Base-by-base conservation (phyloP, 2,797 vertebrate species). In the Perodicticus potto region DNA sequence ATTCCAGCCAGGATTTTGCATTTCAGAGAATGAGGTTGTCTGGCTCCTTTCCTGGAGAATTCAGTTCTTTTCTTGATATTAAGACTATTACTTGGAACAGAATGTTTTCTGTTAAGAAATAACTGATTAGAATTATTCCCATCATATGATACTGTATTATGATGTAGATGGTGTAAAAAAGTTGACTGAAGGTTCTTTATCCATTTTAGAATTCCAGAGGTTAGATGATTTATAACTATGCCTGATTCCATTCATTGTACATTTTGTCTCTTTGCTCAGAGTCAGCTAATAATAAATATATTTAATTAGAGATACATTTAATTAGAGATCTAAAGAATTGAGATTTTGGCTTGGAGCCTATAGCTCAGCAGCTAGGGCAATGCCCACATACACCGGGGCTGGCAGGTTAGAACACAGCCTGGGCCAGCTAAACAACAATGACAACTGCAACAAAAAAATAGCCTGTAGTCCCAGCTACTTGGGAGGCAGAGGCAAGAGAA, bases 191-290 rank as follows among this genome's bases (percentile, higher is more conserved):
- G 23, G 16, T 40, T 93, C n/a, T 53, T 43, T 45, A 53, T 81
- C 19, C 14, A 8, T n/a, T 69, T 85, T 34, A 82, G 91, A 72
- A 61, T 7, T 83, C 8, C 14, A 86, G 82, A 76, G 17, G 8
- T 65, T 82, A 76, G 32, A 61, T 74, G 8, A 77, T 77, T 83
- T 55, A 57, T 78, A 34, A 77, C 34, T 77, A 69, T 61, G 17
- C n/a, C 70, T 86, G 5, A 69, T 67, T 94, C 16, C 10, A 37
- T 34, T 83, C 74, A 57, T n/a, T 93, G 29, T 25, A 53, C 12
- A n/a, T 80, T 89, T 94, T 88, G 12, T 29, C 40, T 95, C 22
- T 88, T 96, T 89, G 61, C 77, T 89, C 29, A 89, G 70, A 90
- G 55, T 67, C 65, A 81, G 5, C 29, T 73, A 23, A 61, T 34